Evolutionary conservation across 1,140 invertebrate genomes (phyloP), one percentile per base, ranked within the genome.

Genomic region (Teleogryllus occipitalis): DNA sequence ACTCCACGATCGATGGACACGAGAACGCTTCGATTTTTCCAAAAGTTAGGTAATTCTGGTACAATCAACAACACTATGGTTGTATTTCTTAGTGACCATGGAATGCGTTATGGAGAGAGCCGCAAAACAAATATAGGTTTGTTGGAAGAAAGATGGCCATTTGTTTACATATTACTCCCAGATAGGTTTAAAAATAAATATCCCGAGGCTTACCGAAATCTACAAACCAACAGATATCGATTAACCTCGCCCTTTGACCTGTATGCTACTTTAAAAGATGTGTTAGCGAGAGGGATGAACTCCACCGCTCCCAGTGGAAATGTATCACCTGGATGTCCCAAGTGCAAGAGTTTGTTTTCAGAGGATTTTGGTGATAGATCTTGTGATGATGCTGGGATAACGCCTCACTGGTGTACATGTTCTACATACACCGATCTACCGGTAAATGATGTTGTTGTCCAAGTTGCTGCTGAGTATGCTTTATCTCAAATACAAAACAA

Each of bases 61-160:
- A 75, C 72, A n/a, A n/a, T 79, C 15, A 76, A 81, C 46, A 72
- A 75, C 18, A 79, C 80, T 14, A 14, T 81, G 18, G 78, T 81
- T 8, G 39, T 81, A 7, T 80, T 81, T 65, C 47, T 81, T 0
- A 81, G 96, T 83, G 97, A 99, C 86, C 97, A 98, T 85, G 97
- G 97, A 0, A 92, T 97, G 83, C 86, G 97, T 48, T 98, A 94
- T 88, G 96, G 97, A 4, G 87, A 88, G 5, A 91, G 96, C 21
- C 85, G 94, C 22, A 85, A 90, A 82, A 97, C 96, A 0, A 93
- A 93, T 84, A 91, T 93, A 78, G 97, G 97, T 0, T 92, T 94
- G 84, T 88, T 97, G 80, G 97, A 99, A 85, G 96, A 98, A 84
- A 87, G 96, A 74, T 85, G 98, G 27, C 97, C 97, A 0, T 94